These are phyloP conservation scores for Mus spretus DNA, from an alignment of 2,797 vertebrate species.

Conservation along the genomic window DNA sequence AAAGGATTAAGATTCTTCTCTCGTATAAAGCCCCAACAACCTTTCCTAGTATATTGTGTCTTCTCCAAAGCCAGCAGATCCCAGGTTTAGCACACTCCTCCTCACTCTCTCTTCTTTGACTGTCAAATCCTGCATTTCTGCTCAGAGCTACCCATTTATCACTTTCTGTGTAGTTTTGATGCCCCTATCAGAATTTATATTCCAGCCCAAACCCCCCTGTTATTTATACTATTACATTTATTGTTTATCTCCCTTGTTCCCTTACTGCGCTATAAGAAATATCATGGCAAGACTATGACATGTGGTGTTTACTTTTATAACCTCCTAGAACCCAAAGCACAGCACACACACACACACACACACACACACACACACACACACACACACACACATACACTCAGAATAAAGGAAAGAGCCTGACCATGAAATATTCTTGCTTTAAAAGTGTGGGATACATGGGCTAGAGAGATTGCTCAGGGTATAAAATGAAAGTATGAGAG, in stretches of 20 bases:
- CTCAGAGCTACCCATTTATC: neutral
- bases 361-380: neutral
- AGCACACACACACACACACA: slow-evolving; percentile 1
- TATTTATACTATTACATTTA: neutral
- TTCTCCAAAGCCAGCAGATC: neutral
- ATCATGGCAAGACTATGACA: slow-evolving; percentile 30
- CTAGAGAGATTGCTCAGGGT: neutral
- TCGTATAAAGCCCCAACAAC: neutral
- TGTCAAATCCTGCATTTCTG: neutral
- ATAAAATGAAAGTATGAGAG: neutral
- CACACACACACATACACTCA: neutral
- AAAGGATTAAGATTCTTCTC: neutral
- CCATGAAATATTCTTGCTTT: neutral
- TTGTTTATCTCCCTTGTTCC: slow-evolving; percentile 51
- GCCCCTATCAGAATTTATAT: slow-evolving; percentile 15
- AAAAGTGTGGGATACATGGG: neutral
- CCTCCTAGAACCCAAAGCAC: neutral
- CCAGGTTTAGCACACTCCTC: neutral
- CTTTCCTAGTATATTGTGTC: neutral
- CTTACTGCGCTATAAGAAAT: neutral
- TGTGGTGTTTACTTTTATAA: slow-evolving; percentile 56
- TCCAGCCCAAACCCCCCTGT: slow-evolving; percentile 5
- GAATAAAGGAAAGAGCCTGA: slow-evolving; percentile 6
- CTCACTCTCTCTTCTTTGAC: neutral
- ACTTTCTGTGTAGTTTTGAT: neutral